Percentiles rank a stretch among this genome's conserved stretches.
phyloP scores from a whole-genome alignment of 2,113 vertebrate genomes.

The Hucho hucho region DNA sequence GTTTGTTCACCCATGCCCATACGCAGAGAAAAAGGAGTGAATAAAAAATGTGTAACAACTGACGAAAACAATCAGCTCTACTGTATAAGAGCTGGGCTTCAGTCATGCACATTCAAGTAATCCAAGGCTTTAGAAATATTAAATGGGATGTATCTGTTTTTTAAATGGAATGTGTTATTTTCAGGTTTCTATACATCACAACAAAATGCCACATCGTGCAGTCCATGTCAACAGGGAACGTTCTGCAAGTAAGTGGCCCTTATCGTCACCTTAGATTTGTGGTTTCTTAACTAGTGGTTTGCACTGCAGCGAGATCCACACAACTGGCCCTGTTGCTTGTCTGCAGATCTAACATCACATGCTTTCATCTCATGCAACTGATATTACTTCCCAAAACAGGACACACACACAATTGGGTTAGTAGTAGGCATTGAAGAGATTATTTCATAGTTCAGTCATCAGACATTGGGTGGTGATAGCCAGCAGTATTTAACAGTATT shows the following conservation, averaged over 20 bases:
- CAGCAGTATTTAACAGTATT: background rate
- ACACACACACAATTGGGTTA: constrained; percentile 8
- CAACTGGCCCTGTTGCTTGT: constrained; percentile 27
- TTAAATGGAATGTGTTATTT: constrained; percentile 11
- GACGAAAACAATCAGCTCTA: background rate
- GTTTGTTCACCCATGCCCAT: no score
- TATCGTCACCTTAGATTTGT: background rate
- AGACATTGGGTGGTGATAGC: background rate
- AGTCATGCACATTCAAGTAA: background rate
- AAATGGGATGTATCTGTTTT: background rate
- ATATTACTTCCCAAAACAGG: constrained; percentile 15
- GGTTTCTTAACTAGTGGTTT: background rate
- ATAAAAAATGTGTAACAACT: no score
- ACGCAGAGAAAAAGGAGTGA: no score
- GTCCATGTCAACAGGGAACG: constrained; percentile 73
- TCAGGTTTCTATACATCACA: constrained; percentile 77
- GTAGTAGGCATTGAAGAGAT: background rate
- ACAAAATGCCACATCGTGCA: constrained; percentile 72
- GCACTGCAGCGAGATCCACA: constrained; percentile 10
- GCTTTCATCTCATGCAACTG: constrained; percentile 46
- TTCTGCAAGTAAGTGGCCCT: constrained; percentile 83
- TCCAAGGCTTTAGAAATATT: background rate
- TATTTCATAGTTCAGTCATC: background rate
- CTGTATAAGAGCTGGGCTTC: background rate
- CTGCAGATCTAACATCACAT: constrained; percentile 56